These are phyloP conservation scores for Fragum fragum DNA, from an alignment of 2,888 invertebrate genomes.

Conservation along the genomic window DNA sequence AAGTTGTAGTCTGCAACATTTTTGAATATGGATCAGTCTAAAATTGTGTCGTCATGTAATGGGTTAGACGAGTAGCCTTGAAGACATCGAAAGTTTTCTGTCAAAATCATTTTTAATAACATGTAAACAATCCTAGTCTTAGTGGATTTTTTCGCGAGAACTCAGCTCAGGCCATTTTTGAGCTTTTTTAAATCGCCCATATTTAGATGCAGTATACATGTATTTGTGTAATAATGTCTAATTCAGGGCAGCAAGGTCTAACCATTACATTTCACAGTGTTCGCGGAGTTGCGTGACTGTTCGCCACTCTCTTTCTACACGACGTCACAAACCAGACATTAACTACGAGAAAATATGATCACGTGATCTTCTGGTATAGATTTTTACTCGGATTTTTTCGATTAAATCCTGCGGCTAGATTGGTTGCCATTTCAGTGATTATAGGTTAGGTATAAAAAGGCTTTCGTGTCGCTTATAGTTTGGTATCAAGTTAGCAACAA, in stretches of 20 bases:
- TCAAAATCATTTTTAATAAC: no score
- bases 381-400: constrained; percentile 33
- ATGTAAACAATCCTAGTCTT: no score
- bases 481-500: background rate
- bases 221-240: no score
- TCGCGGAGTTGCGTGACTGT: constrained; percentile 50
- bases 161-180: no score
- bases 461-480: constrained; percentile 28
- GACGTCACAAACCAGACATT: constrained; percentile 56
- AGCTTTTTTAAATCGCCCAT: no score
- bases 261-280: constrained; percentile 20
- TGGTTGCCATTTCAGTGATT: constrained; percentile 31
- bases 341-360: constrained; percentile 52
- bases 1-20: no score
- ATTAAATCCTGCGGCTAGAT: constrained; percentile 24
- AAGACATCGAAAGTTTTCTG: no score
- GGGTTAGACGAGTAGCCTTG: no score
- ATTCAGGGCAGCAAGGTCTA: background rate
- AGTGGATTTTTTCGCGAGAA: no score
- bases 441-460: constrained; percentile 11
- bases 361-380: constrained; percentile 53
- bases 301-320: constrained; percentile 34
- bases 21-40: no score
- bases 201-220: no score
- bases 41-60: no score